A percentile compares a stretch with the other conserved stretches of the same genome.
Evolutionary conservation across 2,113 vertebrate species (phyloP).

Genomic region (Tringa solitaria): DNA sequence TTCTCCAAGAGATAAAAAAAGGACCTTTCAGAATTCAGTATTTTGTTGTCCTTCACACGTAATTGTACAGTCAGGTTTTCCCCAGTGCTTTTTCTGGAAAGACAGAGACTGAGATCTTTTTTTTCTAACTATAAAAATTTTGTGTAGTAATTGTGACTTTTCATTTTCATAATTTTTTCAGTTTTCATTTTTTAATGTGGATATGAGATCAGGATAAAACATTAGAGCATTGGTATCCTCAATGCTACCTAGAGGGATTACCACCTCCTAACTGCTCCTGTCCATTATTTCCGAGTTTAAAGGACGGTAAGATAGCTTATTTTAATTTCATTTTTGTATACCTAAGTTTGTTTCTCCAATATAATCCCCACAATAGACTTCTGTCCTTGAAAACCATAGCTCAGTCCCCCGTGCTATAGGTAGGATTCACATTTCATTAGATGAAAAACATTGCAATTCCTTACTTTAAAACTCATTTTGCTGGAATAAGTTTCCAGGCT

Average conservation of each 20-base stretch:
- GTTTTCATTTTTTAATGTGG: neutral
- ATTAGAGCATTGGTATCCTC: neutral
- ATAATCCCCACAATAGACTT: neutral
- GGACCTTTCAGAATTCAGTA: neutral
- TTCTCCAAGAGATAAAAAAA: neutral
- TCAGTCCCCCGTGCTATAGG: neutral
- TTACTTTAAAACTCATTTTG: neutral
- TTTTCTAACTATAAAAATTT: neutral
- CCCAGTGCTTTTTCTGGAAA: neutral
- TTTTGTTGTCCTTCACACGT: neutral
- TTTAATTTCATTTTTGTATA: neutral
- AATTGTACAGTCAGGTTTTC: neutral
- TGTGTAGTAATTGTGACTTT: neutral
- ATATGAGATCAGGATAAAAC: neutral
- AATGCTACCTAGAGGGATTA: neutral
- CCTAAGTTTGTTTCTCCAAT: neutral
- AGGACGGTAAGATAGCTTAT: neutral
- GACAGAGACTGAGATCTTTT: neutral
- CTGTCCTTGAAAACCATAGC: neutral
- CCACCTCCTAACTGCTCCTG: neutral
- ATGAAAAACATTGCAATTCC: neutral
- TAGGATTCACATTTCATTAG: neutral
- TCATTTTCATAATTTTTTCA: neutral
- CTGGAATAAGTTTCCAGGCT: neutral
- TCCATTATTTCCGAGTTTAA: neutral